A percentile compares a stretch with the other conserved stretches of the same genome.
These are phyloP conservation scores for Dinoponera quadriceps DNA, from an alignment of 1,140 invertebrate genomes.

Conservation along the genomic window DNA sequence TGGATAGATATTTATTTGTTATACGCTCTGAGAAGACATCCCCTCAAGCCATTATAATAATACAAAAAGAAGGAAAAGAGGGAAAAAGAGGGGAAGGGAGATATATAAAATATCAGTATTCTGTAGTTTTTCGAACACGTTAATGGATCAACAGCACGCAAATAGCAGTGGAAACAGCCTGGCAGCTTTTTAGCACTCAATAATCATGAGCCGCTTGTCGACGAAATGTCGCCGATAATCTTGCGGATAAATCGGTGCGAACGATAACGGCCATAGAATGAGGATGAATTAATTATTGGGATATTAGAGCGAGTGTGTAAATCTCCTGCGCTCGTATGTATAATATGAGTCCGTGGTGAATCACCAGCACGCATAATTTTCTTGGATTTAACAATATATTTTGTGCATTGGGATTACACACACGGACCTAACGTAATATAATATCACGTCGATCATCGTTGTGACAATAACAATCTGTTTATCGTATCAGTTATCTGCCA, in stretches of 20 bases:
- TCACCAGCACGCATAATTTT: conserved; percentile 21
- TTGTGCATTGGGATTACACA: conserved; percentile 29
- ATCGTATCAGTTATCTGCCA: conserved; percentile 11
- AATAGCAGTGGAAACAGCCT: background rate
- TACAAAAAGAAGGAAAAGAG: no score
- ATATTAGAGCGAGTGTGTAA: conserved; percentile 17
- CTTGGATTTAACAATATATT: conserved; percentile 44
- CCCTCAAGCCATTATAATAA: no score
- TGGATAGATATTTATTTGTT: no score
- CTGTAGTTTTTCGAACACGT: no score
- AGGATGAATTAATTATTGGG: conserved; percentile 33
- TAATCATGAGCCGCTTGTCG: background rate
- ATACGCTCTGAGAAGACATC: no score
- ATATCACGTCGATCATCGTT: conserved; percentile 22
- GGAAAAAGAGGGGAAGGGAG: no score
- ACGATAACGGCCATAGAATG: conserved; percentile 1
- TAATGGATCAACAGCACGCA: no score
- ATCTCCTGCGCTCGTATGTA: background rate
- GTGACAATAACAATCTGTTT: conserved; percentile 26
- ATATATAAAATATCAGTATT: no score
- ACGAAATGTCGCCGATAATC: conserved; percentile 9
- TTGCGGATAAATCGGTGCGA: conserved; percentile 6
- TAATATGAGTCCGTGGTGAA: conserved; percentile 1
- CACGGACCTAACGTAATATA: conserved; percentile 12
- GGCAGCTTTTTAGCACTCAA: conserved; percentile 2